phyloP scores from a whole-genome alignment of 1,140 invertebrate genomes.

The Drosophila burlai region DNA sequence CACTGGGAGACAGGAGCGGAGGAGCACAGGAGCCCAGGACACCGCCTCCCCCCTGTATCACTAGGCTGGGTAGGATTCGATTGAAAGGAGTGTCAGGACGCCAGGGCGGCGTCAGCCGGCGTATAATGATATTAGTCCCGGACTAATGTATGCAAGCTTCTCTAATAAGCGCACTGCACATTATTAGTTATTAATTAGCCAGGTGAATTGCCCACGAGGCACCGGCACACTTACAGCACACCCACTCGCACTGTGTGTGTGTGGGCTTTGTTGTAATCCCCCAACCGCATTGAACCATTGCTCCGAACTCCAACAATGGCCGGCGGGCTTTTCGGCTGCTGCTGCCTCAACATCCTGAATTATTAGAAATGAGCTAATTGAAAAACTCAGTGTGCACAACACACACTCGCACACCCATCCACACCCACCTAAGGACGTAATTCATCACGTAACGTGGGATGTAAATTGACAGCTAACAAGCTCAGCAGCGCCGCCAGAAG shows the following conservation, averaged over 20 bases:
- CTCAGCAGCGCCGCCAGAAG: slow-evolving; percentile 4
- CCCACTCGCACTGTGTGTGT: neutral
- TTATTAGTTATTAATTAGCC: slow-evolving; percentile 82
- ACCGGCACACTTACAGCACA: slow-evolving; percentile 2
- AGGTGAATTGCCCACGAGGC: slow-evolving; percentile 53
- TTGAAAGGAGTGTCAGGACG: neutral
- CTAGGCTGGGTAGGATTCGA: neutral
- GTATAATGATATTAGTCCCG: slow-evolving; percentile 73
- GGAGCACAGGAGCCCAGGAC: neutral
- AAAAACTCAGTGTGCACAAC: slow-evolving; percentile 61
- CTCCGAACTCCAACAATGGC: slow-evolving; percentile 43
- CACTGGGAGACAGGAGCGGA: neutral
- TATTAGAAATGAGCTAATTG: slow-evolving; percentile 73
- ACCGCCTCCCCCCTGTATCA: too few species aligned
- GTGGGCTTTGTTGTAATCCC: slow-evolving; percentile 54
- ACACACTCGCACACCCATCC: neutral
- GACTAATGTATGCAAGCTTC: slow-evolving; percentile 73
- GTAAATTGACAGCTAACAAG: slow-evolving; percentile 61
- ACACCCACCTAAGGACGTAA: slow-evolving; percentile 49
- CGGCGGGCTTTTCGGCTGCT: slow-evolving; percentile 39
- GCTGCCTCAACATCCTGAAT: slow-evolving; percentile 49
- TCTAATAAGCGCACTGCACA: slow-evolving; percentile 82
- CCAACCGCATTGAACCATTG: slow-evolving; percentile 46
- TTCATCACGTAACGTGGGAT: slow-evolving; percentile 64
- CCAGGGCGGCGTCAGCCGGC: slow-evolving; percentile 9